Base-by-base conservation (phyloP, 2,113 vertebrate genomes). In the Fregata magnificens region DNA sequence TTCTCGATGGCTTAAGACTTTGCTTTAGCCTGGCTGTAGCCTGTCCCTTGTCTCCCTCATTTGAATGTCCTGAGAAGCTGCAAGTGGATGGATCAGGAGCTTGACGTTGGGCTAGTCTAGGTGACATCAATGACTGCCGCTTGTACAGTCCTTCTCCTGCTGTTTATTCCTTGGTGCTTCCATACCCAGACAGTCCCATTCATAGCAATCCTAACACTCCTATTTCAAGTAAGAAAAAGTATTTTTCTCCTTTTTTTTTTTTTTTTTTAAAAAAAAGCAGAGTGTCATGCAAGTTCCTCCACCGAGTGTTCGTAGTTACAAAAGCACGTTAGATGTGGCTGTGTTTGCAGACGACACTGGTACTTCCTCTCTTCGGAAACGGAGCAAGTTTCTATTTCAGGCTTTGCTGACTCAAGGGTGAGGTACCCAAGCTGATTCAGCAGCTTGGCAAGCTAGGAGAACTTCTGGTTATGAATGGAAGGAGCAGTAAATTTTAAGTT, bases 391-490 rank as follows among this genome's bases (percentile, higher is more conserved):
- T 95, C 95, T 96, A 90, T 97, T 97, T 95, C 34, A 25, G 93
- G 90, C 90, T 94, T 70, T 93, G 93, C 92, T 96, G 97, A 97
- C 94, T 97, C 92, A 94, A 96, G 95, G 92, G 59, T 96, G 93
- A 96, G 79, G 85, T 90, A 90, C 95, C 79, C 85, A 21, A 49
- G 96, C 93, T 96, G 95, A 97, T 40, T 94, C 95, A 97, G 95
- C 96, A 94, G 93, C 84, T 92, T 88, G 90, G 93, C 82, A 81
- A 96, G 71, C n/a, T 90, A 81, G 67, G 59, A 80, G 85, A 58
- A 90, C 67, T 96, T 78, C 92, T 96, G 74, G 79, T 86, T 80
- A 90, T 88, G 82, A 93, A 90, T 78, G 92, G 80, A 95, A 94
- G 31, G 71, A 96, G 79, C 71, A 88, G 83, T 94, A 86, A 53